A percentile compares a stretch with the other conserved stretches of the same genome.
Evolutionary conservation across 2,113 vertebrate species (phyloP).

Genomic region (Propithecus coquereli): DNA sequence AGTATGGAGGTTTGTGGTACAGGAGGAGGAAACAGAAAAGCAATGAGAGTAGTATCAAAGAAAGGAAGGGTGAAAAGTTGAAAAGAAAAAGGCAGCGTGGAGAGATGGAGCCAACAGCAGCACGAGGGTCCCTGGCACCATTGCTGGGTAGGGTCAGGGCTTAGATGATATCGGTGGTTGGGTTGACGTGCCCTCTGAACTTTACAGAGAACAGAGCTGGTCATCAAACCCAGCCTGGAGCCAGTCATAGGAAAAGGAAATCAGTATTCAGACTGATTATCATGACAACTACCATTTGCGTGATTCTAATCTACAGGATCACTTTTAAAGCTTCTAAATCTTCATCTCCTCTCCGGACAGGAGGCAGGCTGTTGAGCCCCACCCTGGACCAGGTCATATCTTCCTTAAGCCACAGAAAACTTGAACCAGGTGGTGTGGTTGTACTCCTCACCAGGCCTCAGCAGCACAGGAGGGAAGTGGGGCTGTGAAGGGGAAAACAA

Average conservation of each 20-base stretch:
- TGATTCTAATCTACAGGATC: not conserved
- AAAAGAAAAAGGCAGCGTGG: not conserved
- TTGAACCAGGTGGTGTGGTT: slow-evolving; percentile 87
- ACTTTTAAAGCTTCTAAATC: not conserved
- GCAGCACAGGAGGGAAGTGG: slow-evolving; percentile 87
- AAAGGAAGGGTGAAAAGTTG: not conserved
- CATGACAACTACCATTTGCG: not conserved
- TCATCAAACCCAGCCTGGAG: not conserved
- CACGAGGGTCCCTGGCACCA: fast-evolving
- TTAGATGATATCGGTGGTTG: not conserved
- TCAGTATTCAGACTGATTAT: not conserved
- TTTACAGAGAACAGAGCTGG: not conserved
- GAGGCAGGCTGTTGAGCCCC: not conserved
- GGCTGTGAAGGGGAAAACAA: slow-evolving; percentile 77
- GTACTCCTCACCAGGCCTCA: slow-evolving; percentile 89
- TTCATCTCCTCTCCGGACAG: not conserved
- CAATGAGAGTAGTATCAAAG: not conserved
- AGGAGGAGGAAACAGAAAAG: not conserved
- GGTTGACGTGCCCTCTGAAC: not conserved
- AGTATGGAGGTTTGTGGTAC: not conserved
- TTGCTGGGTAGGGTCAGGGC: not conserved
- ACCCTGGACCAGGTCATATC: not conserved
- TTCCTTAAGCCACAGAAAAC: slow-evolving; percentile 82
- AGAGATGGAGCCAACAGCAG: not conserved
- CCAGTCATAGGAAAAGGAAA: not conserved